A percentile compares a stretch with the other conserved stretches of the same genome.
These are phyloP conservation scores for Andrena haemorrhoa DNA, from an alignment of 2,888 invertebrate species.

Conservation along the genomic window DNA sequence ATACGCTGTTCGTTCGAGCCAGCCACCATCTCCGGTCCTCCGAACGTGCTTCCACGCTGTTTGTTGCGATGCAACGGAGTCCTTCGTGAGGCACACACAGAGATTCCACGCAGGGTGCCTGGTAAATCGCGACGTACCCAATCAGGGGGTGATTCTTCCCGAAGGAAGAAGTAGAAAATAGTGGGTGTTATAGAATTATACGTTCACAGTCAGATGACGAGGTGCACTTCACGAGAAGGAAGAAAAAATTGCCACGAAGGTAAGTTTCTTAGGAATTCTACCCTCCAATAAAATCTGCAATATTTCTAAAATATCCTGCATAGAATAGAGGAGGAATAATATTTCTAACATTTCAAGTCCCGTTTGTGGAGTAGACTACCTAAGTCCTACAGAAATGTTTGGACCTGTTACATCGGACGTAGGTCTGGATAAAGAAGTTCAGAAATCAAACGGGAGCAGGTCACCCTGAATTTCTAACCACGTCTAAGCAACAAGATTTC, in stretches of 20 bases:
- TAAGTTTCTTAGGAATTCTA: no score
- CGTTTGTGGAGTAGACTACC: no score
- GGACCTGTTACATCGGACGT: background rate
- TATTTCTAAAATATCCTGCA: no score
- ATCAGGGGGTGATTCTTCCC: background rate
- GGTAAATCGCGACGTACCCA: background rate
- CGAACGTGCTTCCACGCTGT: conserved; percentile 9
- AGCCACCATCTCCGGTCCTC: background rate
- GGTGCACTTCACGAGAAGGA: no score
- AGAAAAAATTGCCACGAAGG: no score
- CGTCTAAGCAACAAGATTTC: conserved; percentile 5
- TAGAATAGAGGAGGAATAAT: no score
- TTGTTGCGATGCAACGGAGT: background rate
- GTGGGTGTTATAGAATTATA: no score
- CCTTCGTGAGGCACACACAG: background rate
- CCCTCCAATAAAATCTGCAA: no score
- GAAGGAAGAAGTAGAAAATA: background rate
- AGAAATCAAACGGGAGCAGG: background rate
- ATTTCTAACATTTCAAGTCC: no score
- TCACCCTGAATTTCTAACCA: background rate
- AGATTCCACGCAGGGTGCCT: background rate
- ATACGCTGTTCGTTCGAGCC: conserved; percentile 3
- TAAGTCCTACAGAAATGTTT: no score
- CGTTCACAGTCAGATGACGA: no score
- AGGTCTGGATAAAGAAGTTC: background rate